These are phyloP conservation scores for Platichthys flesus DNA, from an alignment of 2,113 vertebrate genomes.

Conservation along the genomic window DNA sequence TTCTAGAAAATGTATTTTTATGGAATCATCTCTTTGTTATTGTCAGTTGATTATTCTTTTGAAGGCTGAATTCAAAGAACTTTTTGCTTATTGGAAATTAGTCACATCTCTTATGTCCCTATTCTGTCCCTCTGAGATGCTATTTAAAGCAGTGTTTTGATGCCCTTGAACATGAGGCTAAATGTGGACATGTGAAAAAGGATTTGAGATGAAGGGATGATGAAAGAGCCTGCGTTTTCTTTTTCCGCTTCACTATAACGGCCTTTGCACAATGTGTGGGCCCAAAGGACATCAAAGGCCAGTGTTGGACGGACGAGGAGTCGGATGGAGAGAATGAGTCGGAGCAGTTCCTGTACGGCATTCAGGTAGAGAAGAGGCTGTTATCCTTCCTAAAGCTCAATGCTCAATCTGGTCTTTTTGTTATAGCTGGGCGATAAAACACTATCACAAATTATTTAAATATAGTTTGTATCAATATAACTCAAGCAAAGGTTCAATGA, in stretches of 20 bases:
- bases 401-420: constrained; percentile 6
- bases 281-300: constrained; percentile 95
- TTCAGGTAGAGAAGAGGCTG: constrained; percentile 86
- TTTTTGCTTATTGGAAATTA: constrained; percentile 41
- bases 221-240: constrained; percentile 48
- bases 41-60: constrained; percentile 32
- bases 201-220: constrained; percentile 62
- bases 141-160: constrained; percentile 69
- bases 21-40: constrained; percentile 16
- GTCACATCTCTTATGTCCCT: constrained; percentile 3
- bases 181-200: constrained; percentile 60
- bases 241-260: constrained; percentile 51
- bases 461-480: neutral
- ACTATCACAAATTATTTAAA: neutral
- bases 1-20: constrained; percentile 25
- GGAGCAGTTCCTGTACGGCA: constrained; percentile 96
- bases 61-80: constrained; percentile 27
- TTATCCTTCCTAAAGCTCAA: neutral
- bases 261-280: constrained; percentile 64
- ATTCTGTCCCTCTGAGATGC: constrained; percentile 41
- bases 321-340: constrained; percentile 98
- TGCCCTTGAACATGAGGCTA: constrained; percentile 53
- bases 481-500: too few relatives aligned
- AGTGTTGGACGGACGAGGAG: constrained; percentile 98
- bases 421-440: neutral